Percentiles rank a stretch among this genome's conserved stretches.
phyloP scores from a whole-genome alignment of 2,113 vertebrate species.

The Leucoraja erinaceus region DNA sequence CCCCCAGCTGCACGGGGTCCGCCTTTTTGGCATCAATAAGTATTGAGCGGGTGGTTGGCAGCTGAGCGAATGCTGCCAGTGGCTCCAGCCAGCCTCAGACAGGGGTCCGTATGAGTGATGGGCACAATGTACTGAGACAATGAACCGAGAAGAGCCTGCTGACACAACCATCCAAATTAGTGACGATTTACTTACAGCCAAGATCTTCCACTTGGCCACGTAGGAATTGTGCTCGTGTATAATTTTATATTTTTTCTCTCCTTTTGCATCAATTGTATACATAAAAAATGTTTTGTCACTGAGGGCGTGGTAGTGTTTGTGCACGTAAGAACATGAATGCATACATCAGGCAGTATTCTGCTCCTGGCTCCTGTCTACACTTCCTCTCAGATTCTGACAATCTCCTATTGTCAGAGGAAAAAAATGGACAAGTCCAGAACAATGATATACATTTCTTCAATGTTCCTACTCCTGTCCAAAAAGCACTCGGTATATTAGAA shows the following conservation, averaged over 20 bases:
- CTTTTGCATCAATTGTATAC: slow-evolving; percentile 10
- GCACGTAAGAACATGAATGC: neutral
- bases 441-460: neutral
- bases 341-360: neutral
- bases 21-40: slow-evolving; percentile 88
- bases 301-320: neutral
- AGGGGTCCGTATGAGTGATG: neutral
- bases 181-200: too few relatives aligned
- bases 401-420: neutral
- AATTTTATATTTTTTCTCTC: slow-evolving; percentile 22
- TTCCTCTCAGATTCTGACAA: too few relatives aligned
- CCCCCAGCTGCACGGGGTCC: slow-evolving; percentile 87
- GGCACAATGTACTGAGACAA: neutral
- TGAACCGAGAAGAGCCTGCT: neutral
- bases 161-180: neutral
- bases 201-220: neutral
- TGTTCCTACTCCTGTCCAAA: too few relatives aligned
- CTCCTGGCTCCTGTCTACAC: neutral
- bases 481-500: neutral
- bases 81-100: neutral
- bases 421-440: neutral
- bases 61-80: neutral
- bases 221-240: neutral
- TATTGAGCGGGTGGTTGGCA: slow-evolving; percentile 58
- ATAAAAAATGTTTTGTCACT: neutral